phyloP scores from a whole-genome alignment of 2,113 vertebrate genomes.

The Chaenocephalus aceratus region DNA sequence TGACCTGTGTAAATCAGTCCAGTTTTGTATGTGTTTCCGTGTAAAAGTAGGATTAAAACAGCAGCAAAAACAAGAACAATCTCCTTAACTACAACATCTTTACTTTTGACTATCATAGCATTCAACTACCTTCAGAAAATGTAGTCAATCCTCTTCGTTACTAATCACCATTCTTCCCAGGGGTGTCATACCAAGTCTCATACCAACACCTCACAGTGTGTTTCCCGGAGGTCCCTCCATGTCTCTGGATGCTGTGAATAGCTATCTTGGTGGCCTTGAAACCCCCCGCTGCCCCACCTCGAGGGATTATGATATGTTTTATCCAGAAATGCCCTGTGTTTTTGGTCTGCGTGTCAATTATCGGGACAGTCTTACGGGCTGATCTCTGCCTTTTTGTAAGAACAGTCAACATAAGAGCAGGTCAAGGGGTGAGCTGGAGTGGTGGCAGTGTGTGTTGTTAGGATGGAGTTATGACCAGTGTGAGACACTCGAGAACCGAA shows the following conservation, averaged over 20 bases:
- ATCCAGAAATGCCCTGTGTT: constrained; percentile 60
- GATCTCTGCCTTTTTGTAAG: constrained; percentile 35
- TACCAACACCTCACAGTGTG: constrained; percentile 75
- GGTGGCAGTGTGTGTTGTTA: constrained; percentile 43
- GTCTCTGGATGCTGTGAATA: constrained; percentile 70
- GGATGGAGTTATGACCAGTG: constrained; percentile 36
- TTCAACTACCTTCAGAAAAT: constrained; percentile 5
- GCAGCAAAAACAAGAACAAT: no score
- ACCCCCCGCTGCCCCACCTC: constrained; percentile 40
- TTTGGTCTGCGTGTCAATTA: constrained; percentile 67
- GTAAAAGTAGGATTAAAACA: no score
- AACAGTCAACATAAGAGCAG: constrained; percentile 37
- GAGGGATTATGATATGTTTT: constrained; percentile 79
- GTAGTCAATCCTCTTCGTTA: constrained; percentile 39
- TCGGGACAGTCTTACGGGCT: constrained; percentile 33
- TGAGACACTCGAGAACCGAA: constrained; percentile 56
- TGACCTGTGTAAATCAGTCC: neutral
- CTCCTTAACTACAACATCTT: no score
- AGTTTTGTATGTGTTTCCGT: neutral
- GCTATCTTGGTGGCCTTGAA: constrained; percentile 79
- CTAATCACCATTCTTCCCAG: constrained; percentile 73
- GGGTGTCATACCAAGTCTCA: constrained; percentile 66
- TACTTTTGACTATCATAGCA: neutral
- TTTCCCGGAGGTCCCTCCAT: constrained; percentile 77
- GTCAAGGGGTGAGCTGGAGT: constrained; percentile 44